A percentile compares a stretch with the other conserved stretches of the same genome.
Evolutionary conservation across 2,797 vertebrate species (phyloP).

Genomic region (Adelosebastes latens): DNA sequence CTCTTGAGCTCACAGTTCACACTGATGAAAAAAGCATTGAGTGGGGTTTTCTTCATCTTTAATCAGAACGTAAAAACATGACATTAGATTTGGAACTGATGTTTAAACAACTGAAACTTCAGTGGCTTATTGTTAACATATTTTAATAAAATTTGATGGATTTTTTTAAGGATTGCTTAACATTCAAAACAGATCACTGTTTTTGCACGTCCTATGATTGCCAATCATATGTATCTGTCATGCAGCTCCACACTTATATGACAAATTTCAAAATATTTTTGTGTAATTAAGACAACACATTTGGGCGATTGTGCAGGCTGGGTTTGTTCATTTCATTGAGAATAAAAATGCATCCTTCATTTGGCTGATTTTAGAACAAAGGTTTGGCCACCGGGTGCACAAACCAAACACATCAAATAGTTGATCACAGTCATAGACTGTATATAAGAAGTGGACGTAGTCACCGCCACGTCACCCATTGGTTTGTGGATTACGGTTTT

Average conservation of each 20-base stretch:
- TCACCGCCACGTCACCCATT: fast-evolving
- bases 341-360: neutral
- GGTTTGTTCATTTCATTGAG: neutral
- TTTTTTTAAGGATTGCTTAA: neutral
- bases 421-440: neutral
- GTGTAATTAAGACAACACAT: neutral
- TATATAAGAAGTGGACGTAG: neutral
- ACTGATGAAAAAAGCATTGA: neutral
- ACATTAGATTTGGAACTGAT: neutral
- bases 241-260: neutral
- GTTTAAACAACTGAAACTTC: neutral
- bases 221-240: neutral
- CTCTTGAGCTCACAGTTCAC: neutral
- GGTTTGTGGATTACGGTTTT: fast-evolving
- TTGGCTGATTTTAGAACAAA: neutral
- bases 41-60: neutral
- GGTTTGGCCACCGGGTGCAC: fast-evolving
- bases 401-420: neutral
- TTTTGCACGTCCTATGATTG: neutral
- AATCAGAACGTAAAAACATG: neutral
- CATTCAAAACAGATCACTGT: neutral
- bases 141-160: no score
- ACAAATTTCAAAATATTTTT: neutral
- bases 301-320: neutral
- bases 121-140: no score